These are phyloP conservation scores for Neodiprion lecontei DNA, from an alignment of 1,140 invertebrate genomes.

Conservation along the genomic window DNA sequence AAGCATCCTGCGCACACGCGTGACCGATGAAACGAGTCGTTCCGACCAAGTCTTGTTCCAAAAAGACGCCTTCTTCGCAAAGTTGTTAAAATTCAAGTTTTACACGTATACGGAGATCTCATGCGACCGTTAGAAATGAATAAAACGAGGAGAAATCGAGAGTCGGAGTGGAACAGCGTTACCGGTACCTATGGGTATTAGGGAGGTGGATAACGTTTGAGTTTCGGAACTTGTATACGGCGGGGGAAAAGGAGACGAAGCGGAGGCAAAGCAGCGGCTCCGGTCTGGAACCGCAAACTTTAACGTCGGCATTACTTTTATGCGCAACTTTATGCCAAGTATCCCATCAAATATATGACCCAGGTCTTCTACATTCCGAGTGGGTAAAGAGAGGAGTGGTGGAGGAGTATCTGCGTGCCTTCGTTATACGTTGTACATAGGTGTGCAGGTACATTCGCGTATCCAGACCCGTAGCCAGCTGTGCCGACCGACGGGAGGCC, in stretches of 20 bases:
- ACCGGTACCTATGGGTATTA: background rate
- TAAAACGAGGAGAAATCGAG: slow-evolving; percentile 24
- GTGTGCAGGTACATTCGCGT: too few species aligned
- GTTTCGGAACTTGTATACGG: slow-evolving; percentile 1
- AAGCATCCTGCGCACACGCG: background rate
- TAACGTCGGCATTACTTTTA: slow-evolving; percentile 63
- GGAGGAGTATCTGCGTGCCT: slow-evolving; percentile 22
- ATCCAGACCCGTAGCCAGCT: background rate
- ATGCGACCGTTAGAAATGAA: slow-evolving; percentile 8
- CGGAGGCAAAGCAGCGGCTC: slow-evolving; percentile 29
- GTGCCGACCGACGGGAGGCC: background rate
- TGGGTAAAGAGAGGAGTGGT: background rate
- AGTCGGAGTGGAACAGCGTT: slow-evolving; percentile 13
- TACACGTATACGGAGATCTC: background rate
- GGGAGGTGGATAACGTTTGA: background rate
- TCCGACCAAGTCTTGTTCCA: slow-evolving; percentile 24
- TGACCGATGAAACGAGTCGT: slow-evolving; percentile 26
- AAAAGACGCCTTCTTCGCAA: too few species aligned
- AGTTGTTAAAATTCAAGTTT: background rate
- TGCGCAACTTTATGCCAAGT: slow-evolving; percentile 63
- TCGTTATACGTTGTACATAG: background rate
- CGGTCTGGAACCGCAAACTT: slow-evolving; percentile 61
- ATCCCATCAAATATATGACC: slow-evolving; percentile 63
- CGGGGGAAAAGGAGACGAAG: slow-evolving; percentile 24
- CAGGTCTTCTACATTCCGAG: slow-evolving; percentile 40